Evolutionary conservation across 1,140 invertebrate genomes (phyloP).

Genomic region (Drosophila seguyi): DNA sequence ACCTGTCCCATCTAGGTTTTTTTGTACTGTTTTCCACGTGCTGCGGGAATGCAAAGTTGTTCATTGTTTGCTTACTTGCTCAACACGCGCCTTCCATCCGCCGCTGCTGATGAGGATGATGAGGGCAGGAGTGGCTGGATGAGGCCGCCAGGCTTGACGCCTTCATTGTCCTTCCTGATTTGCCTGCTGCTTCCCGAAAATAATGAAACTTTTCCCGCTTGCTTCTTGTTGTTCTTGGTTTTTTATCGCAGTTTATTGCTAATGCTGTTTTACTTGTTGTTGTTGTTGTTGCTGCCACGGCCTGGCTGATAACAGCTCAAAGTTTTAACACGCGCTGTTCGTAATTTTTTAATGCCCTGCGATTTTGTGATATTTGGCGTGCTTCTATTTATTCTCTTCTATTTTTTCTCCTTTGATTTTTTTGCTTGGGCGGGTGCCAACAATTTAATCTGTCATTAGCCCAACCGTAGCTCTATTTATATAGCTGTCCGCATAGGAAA

Average conservation of each 20-base stretch:
- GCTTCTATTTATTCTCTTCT: constrained; percentile 9
- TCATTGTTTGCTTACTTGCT: constrained; percentile 82
- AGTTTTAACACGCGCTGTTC: constrained; percentile 67
- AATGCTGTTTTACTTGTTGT: constrained; percentile 50
- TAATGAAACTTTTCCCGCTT: constrained; percentile 59
- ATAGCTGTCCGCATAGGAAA: constrained; percentile 40
- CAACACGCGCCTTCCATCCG: constrained; percentile 58
- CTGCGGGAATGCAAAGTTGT: constrained; percentile 61
- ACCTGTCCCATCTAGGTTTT: background rate
- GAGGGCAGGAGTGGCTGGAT: constrained; percentile 38
- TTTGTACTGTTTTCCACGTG: constrained; percentile 32
- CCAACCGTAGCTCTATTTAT: constrained; percentile 63
- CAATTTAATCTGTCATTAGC: constrained; percentile 80
- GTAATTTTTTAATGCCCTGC: constrained; percentile 52
- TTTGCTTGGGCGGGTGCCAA: constrained; percentile 32
- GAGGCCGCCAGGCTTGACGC: constrained; percentile 48
- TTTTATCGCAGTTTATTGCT: constrained; percentile 74
- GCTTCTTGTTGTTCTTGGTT: constrained; percentile 49
- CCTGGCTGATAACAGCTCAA: constrained; percentile 60
- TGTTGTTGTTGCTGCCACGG: constrained; percentile 26
- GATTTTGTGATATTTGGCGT: constrained; percentile 23
- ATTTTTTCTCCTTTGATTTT: constrained; percentile 19
- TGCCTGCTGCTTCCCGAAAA: constrained; percentile 56
- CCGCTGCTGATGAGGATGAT: constrained; percentile 17
- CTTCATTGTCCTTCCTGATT: constrained; percentile 75